A percentile compares a stretch with the other conserved stretches of the same genome.
These are phyloP conservation scores for Leptinotarsa tumamoca DNA, from an alignment of 2,888 invertebrate species.

Conservation along the genomic window DNA sequence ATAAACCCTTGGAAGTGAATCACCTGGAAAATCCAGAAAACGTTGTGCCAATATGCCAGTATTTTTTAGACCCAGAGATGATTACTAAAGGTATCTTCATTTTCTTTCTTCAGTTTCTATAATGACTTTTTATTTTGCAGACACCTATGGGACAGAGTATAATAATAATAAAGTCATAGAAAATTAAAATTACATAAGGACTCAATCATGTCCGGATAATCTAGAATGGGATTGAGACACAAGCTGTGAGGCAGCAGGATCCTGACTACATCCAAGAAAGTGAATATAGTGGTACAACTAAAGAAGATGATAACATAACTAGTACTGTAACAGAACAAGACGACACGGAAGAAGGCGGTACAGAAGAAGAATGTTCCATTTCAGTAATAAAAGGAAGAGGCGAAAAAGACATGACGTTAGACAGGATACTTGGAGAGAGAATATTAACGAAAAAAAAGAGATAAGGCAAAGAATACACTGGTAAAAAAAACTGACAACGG, in stretches of 20 bases:
- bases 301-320: conserved; percentile 33
- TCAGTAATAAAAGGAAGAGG: conserved; percentile 27
- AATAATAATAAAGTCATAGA: background rate
- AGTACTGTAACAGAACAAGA: conserved; percentile 31
- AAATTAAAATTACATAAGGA: conserved; percentile 10
- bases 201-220: conserved; percentile 27
- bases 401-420: conserved; percentile 20
- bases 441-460: conserved; percentile 14
- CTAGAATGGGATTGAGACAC: background rate
- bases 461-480: conserved; percentile 15
- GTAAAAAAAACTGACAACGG: background rate
- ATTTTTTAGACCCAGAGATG: background rate
- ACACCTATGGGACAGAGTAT: background rate
- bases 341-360: conserved; percentile 29
- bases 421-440: too few species aligned
- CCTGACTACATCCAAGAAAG: too few species aligned
- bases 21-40: background rate
- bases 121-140: conserved; percentile 20
- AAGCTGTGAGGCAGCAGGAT: too few species aligned
- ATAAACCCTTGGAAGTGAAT: background rate
- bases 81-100: background rate
- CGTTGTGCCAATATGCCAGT: background rate
- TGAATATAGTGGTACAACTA: conserved; percentile 23
- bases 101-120: conserved; percentile 8
- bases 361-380: conserved; percentile 31